A percentile compares a stretch with the other conserved stretches of the same genome.
Evolutionary conservation across 2,797 vertebrate species (phyloP).

Genomic region (Sardinella longiceps): DNA sequence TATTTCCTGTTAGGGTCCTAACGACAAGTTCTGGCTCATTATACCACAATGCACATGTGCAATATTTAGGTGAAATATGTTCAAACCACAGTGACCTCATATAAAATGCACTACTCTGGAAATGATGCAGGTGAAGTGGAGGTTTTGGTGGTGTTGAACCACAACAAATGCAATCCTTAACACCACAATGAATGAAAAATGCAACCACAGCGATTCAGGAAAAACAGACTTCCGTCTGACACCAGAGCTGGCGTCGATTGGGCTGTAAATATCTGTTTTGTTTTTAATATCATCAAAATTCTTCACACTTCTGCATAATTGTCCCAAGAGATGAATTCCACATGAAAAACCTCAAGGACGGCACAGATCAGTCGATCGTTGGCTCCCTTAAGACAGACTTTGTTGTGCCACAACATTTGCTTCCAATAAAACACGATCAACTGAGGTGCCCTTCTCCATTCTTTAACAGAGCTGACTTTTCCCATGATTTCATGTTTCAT

Average conservation of each 20-base stretch:
- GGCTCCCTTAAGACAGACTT: background rate
- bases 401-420: conserved; percentile 45
- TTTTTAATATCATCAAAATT: conserved; percentile 18
- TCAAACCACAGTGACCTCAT: conserved; percentile 1
- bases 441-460: background rate
- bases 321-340: conserved; percentile 43
- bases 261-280: conserved; percentile 37
- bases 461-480: background rate
- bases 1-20: background rate
- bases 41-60: background rate
- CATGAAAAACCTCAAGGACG: conserved; percentile 42
- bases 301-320: conserved; percentile 46
- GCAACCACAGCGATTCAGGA: background rate
- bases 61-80: background rate
- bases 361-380: conserved; percentile 40
- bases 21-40: background rate
- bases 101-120: background rate
- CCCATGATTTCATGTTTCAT: conserved; percentile 14
- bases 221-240: conserved; percentile 13
- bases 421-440: conserved; percentile 46
- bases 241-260: conserved; percentile 48
- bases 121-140: background rate
- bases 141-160: conserved; percentile 1
- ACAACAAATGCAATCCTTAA: conserved; percentile 22
- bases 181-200: background rate